Conservation (phyloP, 2,888 invertebrate genomes). For the Clitarchus hookeri region DNA sequence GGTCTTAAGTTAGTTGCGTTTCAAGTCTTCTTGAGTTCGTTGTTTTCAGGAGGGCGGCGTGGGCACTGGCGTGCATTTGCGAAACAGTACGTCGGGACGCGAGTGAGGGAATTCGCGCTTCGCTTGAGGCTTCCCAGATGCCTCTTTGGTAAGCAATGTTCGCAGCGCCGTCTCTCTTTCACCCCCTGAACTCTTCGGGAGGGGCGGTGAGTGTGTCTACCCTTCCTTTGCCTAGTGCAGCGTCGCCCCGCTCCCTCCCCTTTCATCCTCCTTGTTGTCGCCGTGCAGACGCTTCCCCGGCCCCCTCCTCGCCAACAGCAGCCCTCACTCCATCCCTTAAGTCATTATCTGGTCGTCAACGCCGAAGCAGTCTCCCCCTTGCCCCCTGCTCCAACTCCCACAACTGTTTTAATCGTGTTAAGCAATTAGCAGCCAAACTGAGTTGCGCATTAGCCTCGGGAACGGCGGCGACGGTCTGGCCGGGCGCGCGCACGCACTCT, state of each 20-base stretch:
- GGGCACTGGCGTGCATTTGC: neutral
- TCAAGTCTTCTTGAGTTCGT: neutral
- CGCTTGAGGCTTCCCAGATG: neutral
- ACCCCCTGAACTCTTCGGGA: neutral
- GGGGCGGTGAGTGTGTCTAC: neutral
- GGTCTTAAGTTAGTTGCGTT: no score
- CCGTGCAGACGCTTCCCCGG: neutral
- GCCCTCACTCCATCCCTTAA: neutral
- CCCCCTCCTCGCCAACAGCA: neutral
- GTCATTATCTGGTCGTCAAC: slow-evolving; percentile 31
- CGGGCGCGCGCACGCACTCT: neutral
- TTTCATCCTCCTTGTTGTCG: neutral
- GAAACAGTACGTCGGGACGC: neutral
- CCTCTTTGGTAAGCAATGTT: neutral
- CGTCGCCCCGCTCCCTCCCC: neutral
- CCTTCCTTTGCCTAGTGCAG: no score
- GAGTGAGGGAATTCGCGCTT: neutral
- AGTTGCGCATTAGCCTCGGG: slow-evolving; percentile 32
- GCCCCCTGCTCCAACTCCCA: neutral
- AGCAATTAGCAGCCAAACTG: slow-evolving; percentile 39
- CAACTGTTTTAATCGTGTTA: slow-evolving; percentile 37
- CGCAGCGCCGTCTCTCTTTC: neutral
- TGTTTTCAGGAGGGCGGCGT: neutral
- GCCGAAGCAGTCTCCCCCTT: neutral
- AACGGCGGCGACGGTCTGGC: neutral